Evolutionary conservation across 2,113 vertebrate genomes (phyloP), one percentile per base, ranked within the genome.

Genomic region (Daubentonia madagascariensis): DNA sequence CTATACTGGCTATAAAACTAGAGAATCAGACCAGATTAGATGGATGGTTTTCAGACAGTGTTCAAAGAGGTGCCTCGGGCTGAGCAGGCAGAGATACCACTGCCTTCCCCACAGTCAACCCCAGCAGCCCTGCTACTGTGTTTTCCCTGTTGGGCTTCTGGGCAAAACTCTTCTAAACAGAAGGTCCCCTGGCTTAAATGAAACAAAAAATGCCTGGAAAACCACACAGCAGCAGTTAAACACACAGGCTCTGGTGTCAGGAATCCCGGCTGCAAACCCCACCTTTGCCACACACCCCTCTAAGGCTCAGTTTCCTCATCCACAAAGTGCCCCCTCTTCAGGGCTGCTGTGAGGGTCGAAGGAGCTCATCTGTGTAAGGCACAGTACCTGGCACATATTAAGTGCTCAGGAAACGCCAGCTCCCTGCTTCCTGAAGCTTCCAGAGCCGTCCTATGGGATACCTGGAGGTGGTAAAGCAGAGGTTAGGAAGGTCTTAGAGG

Each of bases 351-450:
- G 28, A 50, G 61, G 61, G 35, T 25, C n/a, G 22, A 6, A 4
- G 0, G 5, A 40, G 37, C 70, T 18, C 23, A 22, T 32, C 35
- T 0, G 0, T 2, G 37, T 10, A 6, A 54, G 2, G 6, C 23
- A 45, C 35, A 13, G 35, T 5, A 16, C 28, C 79, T 12, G 57
- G 40, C 2, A 37, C 14, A 28, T 3, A 20, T 3, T 1, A 32
- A 57, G 12, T 10, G 54, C 70, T 75, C 20, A 1, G 25, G 11
- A 40, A 57, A 57, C 0, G 1, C 43, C n/a, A 86, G 86, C 73
- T 85, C 23, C 70, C 43, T 6, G 67, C 83, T 86, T 84, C 25
- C 35, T 0, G 5, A 89, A 65, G 68, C 30, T 70, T 63, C 35
- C 81, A 37, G 72, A 73, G 45, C 48, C 22, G 1, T 35, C 83